A percentile compares a stretch with the other conserved stretches of the same genome.
Conservation (phyloP, 2,113 vertebrate genomes). For the Neolamprologus caudopunctatus region DNA sequence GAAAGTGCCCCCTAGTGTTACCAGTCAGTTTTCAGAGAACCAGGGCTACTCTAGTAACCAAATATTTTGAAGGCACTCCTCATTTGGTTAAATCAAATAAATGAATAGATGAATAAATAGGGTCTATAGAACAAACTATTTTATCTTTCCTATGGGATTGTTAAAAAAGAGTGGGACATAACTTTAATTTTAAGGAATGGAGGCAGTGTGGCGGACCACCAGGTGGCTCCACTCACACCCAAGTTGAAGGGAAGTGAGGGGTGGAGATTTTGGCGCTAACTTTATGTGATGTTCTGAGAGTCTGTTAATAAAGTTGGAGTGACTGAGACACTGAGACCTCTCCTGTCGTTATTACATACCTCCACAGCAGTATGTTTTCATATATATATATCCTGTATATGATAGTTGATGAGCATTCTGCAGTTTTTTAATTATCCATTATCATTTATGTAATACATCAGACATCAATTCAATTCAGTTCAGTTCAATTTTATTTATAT, state of each 20-base stretch:
- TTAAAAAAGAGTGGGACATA: neutral
- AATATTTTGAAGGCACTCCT: neutral
- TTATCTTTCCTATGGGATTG: neutral
- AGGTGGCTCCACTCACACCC: no score
- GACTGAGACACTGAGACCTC: no score
- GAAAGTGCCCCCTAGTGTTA: neutral
- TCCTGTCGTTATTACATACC: no score
- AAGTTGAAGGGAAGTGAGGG: no score
- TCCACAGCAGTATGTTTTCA: neutral
- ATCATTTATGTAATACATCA: neutral
- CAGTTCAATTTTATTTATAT: neutral
- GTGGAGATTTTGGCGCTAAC: no score
- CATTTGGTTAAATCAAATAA: neutral
- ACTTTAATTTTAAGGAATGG: neutral
- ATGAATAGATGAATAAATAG: neutral
- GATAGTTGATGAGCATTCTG: neutral
- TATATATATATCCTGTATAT: neutral
- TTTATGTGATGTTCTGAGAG: no score
- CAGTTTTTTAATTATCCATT: neutral
- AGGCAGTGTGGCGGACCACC: no score
- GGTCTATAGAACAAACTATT: neutral
- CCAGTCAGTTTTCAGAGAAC: neutral
- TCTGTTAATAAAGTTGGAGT: no score
- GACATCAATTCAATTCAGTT: neutral
- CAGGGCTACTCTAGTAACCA: neutral